Percentiles rank a stretch among this genome's conserved stretches.
Evolutionary conservation across 2,113 vertebrate species (phyloP).

Genomic region (Corythornis vintsioides): DNA sequence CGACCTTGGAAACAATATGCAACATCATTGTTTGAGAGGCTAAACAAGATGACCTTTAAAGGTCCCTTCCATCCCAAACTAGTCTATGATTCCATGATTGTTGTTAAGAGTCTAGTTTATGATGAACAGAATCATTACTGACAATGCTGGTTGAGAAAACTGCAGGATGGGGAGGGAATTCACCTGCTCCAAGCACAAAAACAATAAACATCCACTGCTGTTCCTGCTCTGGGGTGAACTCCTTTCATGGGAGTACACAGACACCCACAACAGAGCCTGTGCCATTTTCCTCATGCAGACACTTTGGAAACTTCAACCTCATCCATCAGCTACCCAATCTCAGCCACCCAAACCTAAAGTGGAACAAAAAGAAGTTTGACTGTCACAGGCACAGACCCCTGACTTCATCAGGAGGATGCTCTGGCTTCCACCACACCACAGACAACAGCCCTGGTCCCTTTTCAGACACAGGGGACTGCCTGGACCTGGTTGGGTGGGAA

Average conservation of each 20-base stretch:
- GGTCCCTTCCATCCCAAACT: neutral
- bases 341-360: neutral
- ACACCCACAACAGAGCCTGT: neutral
- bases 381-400: accelerated
- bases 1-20: neutral
- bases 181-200: neutral
- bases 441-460: neutral
- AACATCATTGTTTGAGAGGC: neutral
- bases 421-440: neutral
- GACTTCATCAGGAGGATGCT: neutral
- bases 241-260: neutral
- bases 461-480: neutral
- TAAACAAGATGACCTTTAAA: neutral
- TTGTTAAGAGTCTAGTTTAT: neutral
- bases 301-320: neutral
- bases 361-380: neutral
- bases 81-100: neutral
- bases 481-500: neutral
- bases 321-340: neutral
- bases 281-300: neutral
- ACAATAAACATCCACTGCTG: accelerated
- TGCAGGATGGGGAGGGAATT: neutral
- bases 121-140: neutral
- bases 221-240: neutral
- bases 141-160: neutral